Percentiles rank a stretch among this genome's conserved stretches.
Evolutionary conservation across 2,888 invertebrate species (phyloP).

Genomic region (Octonoba sinensis): DNA sequence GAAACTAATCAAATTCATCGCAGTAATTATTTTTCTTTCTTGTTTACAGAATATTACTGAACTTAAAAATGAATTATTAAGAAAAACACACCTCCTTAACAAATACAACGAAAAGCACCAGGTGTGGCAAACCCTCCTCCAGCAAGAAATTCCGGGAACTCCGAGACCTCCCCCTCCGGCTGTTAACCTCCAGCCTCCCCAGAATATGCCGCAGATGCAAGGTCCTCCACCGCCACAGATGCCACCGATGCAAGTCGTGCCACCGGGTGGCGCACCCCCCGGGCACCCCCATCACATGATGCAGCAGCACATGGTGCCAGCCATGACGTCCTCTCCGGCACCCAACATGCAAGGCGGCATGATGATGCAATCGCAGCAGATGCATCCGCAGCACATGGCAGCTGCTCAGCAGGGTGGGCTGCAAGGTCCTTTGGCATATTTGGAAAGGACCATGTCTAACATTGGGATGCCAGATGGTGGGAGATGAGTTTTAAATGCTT

Average conservation of each 20-base stretch:
- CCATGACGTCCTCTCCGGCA: constrained; percentile 43
- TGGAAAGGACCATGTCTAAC: constrained; percentile 91
- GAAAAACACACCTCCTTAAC: constrained; percentile 90
- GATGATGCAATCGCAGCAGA: constrained; percentile 52
- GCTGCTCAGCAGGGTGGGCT: constrained; percentile 73
- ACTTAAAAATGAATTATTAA: constrained; percentile 83
- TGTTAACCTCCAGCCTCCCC: constrained; percentile 60
- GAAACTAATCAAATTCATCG: no score
- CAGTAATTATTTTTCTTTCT: neutral
- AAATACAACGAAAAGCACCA: constrained; percentile 91
- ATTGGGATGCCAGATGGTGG: constrained; percentile 80
- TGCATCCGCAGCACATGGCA: constrained; percentile 57
- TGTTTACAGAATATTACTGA: constrained; percentile 82
- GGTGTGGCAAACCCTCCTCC: constrained; percentile 87
- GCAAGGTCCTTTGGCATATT: constrained; percentile 86
- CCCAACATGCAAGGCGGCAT: constrained; percentile 40
- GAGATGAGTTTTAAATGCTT: neutral
- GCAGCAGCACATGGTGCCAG: constrained; percentile 41
- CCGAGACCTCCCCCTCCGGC: constrained; percentile 65
- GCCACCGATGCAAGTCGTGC: constrained; percentile 30
- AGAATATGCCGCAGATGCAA: constrained; percentile 40
- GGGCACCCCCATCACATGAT: constrained; percentile 54
- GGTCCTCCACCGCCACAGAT: constrained; percentile 39
- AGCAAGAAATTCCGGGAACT: constrained; percentile 65
- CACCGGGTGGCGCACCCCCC: constrained; percentile 4